A percentile compares a stretch with the other conserved stretches of the same genome.
These are phyloP conservation scores for Tolmerus cingulatus DNA, from an alignment of 2,888 invertebrate genomes.

Conservation along the genomic window DNA sequence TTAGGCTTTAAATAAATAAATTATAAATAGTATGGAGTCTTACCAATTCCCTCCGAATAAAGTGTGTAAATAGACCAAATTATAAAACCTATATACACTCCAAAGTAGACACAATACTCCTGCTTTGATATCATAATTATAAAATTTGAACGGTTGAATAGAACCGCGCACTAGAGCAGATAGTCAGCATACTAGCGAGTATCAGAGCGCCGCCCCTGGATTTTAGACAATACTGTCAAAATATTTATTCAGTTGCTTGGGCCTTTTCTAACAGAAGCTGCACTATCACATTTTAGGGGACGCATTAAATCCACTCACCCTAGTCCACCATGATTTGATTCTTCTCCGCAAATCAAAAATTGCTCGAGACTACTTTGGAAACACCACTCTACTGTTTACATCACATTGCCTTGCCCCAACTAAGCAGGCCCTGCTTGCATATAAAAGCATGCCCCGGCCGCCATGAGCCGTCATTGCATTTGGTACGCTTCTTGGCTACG, in stretches of 20 bases:
- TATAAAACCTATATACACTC: constrained; percentile 58
- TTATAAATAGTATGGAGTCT: not conserved
- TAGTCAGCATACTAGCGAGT: not conserved
- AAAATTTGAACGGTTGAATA: not conserved
- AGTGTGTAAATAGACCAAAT: constrained; percentile 41
- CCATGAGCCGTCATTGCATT: not conserved
- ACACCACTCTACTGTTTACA: not conserved
- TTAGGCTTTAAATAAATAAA: not conserved
- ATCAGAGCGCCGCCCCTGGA: not conserved
- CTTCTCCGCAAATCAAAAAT: not conserved
- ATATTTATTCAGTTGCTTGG: not conserved
- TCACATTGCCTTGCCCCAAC: not conserved
- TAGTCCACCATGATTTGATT: not conserved
- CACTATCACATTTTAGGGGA: not conserved
- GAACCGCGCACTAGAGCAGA: not conserved
- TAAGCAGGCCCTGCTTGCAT: not conserved
- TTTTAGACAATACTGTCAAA: not conserved
- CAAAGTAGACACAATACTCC: constrained; percentile 57
- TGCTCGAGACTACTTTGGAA: not conserved
- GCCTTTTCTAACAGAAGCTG: not conserved
- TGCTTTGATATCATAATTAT: constrained; percentile 46
- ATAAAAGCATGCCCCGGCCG: not conserved
- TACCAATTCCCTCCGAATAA: constrained; percentile 44
- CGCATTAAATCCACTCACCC: not conserved
- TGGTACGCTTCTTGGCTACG: not conserved